These are phyloP conservation scores for Ceuthmochares aereus DNA, from an alignment of 2,113 vertebrate genomes.

Conservation along the genomic window DNA sequence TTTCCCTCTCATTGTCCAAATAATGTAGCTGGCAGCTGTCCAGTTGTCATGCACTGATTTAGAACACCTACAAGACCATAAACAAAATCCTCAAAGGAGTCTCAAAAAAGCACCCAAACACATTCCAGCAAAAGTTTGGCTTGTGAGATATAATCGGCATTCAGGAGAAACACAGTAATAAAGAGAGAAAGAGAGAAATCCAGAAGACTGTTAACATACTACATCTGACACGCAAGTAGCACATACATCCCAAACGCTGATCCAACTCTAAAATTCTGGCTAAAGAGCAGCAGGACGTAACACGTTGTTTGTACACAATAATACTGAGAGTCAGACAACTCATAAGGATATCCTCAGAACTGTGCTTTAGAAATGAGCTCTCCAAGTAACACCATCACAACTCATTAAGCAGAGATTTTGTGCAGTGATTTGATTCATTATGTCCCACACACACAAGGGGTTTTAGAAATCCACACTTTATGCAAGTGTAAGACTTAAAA, in stretches of 20 bases:
- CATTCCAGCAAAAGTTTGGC: not conserved
- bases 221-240: not conserved
- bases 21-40: not conserved
- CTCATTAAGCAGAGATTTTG: not conserved
- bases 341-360: not conserved
- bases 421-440: not conserved
- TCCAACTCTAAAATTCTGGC: not conserved
- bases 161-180: not conserved
- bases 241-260: not conserved
- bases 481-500: not conserved
- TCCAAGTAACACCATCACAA: not conserved
- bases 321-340: not conserved
- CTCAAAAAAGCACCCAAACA: not conserved
- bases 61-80: not conserved
- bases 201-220: not conserved
- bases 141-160: not conserved
- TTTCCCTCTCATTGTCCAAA: not conserved
- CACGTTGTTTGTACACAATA: not conserved
- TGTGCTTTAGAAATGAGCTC: not conserved
- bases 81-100: not conserved
- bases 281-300: not conserved
- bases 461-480: not conserved
- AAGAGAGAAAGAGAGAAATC: not conserved
- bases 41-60: not conserved
- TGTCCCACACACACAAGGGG: not conserved